These are phyloP conservation scores for Lacanobia oleracea DNA, from an alignment of 2,888 invertebrate genomes.

Conservation along the genomic window DNA sequence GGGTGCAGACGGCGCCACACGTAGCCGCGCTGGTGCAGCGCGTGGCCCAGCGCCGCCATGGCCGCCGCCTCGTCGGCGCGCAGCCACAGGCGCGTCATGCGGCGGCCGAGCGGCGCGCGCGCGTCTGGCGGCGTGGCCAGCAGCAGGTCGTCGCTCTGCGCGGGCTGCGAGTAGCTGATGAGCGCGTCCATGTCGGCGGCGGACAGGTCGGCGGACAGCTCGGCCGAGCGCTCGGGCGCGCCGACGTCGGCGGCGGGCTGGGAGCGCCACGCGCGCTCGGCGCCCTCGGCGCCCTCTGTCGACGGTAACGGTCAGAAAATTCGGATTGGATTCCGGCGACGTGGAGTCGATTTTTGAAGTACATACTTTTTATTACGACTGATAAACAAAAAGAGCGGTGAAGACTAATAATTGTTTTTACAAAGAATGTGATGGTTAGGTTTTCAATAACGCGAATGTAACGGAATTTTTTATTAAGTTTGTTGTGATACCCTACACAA, in stretches of 20 bases:
- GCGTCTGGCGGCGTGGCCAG: conserved; percentile 91
- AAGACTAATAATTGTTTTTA: neutral
- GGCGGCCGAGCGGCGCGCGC: conserved; percentile 92
- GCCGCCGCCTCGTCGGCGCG: conserved; percentile 92
- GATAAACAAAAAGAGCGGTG: neutral
- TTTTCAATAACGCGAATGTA: neutral
- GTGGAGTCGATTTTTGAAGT: conserved; percentile 2
- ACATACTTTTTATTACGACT: neutral
- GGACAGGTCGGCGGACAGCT: conserved; percentile 60
- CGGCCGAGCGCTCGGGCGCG: conserved; percentile 44
- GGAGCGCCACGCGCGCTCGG: conserved; percentile 71
- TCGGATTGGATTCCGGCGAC: conserved; percentile 23
- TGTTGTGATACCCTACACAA: too few relatives aligned
- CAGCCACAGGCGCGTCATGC: conserved; percentile 98
- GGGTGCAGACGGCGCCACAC: conserved; percentile 85
- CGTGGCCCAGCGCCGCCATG: conserved; percentile 91
- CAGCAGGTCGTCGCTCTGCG: conserved; percentile 95
- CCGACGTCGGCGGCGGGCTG: conserved; percentile 63
- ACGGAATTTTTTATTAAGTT: neutral
- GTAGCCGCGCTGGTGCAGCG: conserved; percentile 86
- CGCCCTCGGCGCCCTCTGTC: conserved; percentile 44
- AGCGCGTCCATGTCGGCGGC: conserved; percentile 87
- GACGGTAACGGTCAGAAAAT: conserved; percentile 33
- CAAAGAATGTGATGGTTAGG: neutral
- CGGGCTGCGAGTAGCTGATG: conserved; percentile 97